Evolutionary conservation across 2,797 vertebrate genomes (phyloP), one percentile per base, ranked within the genome.

Genomic region (Sarcoramphus papa): DNA sequence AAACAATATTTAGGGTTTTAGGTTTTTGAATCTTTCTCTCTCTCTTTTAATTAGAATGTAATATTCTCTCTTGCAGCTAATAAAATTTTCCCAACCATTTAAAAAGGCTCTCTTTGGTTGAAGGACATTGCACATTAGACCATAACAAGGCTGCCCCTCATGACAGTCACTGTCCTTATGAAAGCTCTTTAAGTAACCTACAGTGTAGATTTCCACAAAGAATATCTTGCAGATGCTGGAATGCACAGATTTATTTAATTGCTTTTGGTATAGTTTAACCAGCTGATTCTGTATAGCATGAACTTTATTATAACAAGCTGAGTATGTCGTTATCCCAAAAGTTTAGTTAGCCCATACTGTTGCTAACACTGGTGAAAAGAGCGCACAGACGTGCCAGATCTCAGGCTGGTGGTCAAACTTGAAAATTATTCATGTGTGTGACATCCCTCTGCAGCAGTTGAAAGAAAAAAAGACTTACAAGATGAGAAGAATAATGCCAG

Each of bases 101-200:
- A 94, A 97, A 95, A 97, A 96, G 72, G 45, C 57, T 95, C 63
- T 95, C 23, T 93, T 92, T 94, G 68, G 84, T 92, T 97, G 95
- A 97, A 97, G 93, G 92, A 81, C 86, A 45, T 93, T 96, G 76
- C 94, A 72, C 54, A 28, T 83, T 69, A 70, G 31, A 70, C 57
- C 31, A 14, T 67, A 70, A 59, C 35, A 87, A 81, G 28, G 41
- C 47, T 90, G 54, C 43, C 25, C 12, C 50, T 91, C 37, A n/a
- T 65, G 78, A 69, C 50, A 70, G 78, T 85, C 69, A 82, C 37
- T 68, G 63, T 84, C 45, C 18, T 91, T 88, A 74, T 20, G 60
- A 86, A 92, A 95, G 62, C 47, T 92, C 68, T 92, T 73, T 62
- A 93, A 87, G 40, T 83, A 87, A 88, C 20, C 22, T 80, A 33